Evolutionary conservation across 1,140 invertebrate species (phyloP).

Genomic region (Drosophila sp.): DNA sequence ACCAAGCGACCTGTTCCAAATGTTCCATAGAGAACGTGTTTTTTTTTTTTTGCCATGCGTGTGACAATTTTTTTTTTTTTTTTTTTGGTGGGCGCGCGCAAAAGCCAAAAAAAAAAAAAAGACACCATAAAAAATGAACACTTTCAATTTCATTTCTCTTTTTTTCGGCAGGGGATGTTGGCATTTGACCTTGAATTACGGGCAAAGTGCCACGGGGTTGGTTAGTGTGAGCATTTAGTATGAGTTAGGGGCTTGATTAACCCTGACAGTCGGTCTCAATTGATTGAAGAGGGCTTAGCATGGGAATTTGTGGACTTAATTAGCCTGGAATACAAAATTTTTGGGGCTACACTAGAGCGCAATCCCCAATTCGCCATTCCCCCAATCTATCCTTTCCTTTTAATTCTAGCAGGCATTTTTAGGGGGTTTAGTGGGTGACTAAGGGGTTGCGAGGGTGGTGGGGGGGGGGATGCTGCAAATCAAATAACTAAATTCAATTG

Average conservation of each 20-base stretch:
- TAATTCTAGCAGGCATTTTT: not conserved
- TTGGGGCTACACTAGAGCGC: not conserved
- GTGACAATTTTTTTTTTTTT: slow-evolving; percentile 24
- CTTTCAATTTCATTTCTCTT: slow-evolving; percentile 41
- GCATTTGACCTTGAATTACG: slow-evolving; percentile 45
- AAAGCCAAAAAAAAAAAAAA: not conserved
- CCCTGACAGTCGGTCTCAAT: slow-evolving; percentile 38
- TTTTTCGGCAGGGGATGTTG: slow-evolving; percentile 16
- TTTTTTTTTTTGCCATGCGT: slow-evolving; percentile 18
- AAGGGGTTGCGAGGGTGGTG: not conserved
- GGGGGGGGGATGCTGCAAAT: not conserved
- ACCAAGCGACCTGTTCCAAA: slow-evolving; percentile 16
- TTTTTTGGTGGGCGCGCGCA: slow-evolving; percentile 8
- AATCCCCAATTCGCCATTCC: not conserved
- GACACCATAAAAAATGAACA: slow-evolving; percentile 15
- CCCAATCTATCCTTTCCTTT: not conserved
- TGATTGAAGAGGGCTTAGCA: slow-evolving; percentile 66
- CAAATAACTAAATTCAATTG: slow-evolving; percentile 19
- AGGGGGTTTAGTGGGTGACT: not conserved
- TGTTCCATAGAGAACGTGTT: not conserved
- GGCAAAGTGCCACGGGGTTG: slow-evolving; percentile 16
- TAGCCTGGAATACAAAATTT: slow-evolving; percentile 31
- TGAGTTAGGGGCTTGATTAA: slow-evolving; percentile 14
- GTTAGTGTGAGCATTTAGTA: not conserved
- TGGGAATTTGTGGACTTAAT: slow-evolving; percentile 65